phyloP scores from a whole-genome alignment of 2,113 vertebrate species.

The Eonycteris spelaea region DNA sequence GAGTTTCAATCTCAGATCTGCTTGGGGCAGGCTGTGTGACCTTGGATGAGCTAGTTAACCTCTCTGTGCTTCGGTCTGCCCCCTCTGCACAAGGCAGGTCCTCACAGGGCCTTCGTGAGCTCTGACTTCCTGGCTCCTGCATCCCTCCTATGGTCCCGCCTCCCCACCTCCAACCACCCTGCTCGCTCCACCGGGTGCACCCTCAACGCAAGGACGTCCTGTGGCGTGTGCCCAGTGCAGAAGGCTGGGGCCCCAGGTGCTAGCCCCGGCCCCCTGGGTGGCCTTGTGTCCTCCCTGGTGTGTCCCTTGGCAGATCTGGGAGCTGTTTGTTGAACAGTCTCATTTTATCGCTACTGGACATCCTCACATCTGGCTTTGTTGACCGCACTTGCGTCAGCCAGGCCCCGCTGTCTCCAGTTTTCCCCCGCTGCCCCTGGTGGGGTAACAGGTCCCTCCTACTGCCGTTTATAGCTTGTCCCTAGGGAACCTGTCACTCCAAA shows the following conservation, averaged over 20 bases:
- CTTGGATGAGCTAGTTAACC: not conserved
- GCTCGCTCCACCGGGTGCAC: rapidly evolving
- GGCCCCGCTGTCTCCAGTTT: rapidly evolving
- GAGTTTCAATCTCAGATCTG: not conserved
- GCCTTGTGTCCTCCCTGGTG: rapidly evolving
- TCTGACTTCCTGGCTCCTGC: not conserved
- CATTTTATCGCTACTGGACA: not conserved
- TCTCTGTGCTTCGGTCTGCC: not conserved
- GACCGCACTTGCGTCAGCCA: no score
- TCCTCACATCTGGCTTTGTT: not conserved
- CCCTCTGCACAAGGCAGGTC: not conserved
- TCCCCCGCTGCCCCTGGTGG: not conserved
- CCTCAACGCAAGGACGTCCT: not conserved
- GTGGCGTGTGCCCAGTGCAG: not conserved
- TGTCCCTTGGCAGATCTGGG: not conserved
- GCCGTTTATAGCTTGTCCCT: not conserved
- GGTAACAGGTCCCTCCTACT: rapidly evolving
- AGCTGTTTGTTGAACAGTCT: not conserved
- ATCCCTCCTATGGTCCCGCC: rapidly evolving
- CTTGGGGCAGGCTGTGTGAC: not conserved
- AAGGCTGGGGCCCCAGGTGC: not conserved
- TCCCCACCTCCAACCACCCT: not conserved
- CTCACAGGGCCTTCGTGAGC: not conserved
- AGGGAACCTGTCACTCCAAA: not conserved
- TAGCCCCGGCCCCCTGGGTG: not conserved